Percentiles rank a stretch among this genome's conserved stretches.
Conservation (phyloP, 1,140 invertebrate genomes). For the Mesaphorura yosii region DNA sequence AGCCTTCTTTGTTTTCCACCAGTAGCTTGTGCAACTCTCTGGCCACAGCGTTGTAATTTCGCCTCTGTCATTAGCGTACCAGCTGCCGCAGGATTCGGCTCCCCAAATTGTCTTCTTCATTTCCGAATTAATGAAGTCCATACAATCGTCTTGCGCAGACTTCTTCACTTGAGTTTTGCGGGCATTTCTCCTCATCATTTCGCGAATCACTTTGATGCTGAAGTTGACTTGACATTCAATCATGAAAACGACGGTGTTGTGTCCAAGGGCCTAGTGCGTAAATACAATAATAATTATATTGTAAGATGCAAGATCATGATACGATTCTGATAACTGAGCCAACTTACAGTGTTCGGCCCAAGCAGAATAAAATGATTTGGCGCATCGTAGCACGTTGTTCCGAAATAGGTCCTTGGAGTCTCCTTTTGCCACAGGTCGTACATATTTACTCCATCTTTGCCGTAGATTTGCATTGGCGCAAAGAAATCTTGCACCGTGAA, state of each 20-base stretch:
- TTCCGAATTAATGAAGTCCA: not conserved
- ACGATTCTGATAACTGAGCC: not conserved
- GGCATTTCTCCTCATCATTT: constrained; percentile 9
- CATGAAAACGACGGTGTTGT: constrained; percentile 19
- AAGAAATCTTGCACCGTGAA: constrained; percentile 19
- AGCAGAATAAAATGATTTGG: constrained; percentile 20
- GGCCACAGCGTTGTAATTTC: constrained; percentile 2
- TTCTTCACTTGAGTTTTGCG: constrained; percentile 5
- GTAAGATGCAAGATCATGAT: not conserved
- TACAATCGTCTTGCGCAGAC: constrained; percentile 5
- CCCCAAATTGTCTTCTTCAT: constrained; percentile 21
- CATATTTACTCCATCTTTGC: constrained; percentile 3
- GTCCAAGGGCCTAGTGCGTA: constrained; percentile 2
- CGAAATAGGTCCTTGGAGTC: constrained; percentile 1
- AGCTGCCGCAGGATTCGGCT: not conserved
- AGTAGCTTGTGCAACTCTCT: not conserved
- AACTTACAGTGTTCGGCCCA: constrained; percentile 19
- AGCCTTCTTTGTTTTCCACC: not conserved
- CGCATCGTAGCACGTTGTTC: not conserved
- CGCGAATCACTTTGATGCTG: constrained; percentile 2
- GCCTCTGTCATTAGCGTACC: constrained; percentile 1
- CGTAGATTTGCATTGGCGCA: constrained; percentile 15
- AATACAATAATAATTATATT: not conserved
- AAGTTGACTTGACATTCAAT: constrained; percentile 24
- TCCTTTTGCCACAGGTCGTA: constrained; percentile 5